Conservation (phyloP, 2,797 vertebrate species). For the Euthynnus affinis region DNA sequence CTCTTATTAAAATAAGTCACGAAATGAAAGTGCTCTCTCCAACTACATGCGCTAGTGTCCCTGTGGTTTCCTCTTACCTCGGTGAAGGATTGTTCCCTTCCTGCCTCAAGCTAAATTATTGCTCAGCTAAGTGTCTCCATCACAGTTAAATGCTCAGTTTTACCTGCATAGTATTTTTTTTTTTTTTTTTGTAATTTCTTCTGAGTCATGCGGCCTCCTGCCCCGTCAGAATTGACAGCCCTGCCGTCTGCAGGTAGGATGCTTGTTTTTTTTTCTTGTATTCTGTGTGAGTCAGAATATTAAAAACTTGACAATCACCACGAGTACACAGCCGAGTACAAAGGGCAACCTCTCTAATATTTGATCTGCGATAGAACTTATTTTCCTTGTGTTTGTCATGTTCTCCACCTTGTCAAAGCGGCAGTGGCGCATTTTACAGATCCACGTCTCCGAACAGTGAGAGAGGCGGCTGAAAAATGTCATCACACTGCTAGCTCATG, state of each 20-base stretch:
- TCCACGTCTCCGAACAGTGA: not conserved
- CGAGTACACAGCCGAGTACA: not conserved
- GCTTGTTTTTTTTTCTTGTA: not conserved
- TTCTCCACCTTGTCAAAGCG: not conserved
- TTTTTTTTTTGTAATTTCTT: slow-evolving; percentile 14
- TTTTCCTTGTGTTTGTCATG: not conserved
- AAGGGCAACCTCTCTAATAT: slow-evolving; percentile 1
- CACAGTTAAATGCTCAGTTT: slow-evolving; percentile 30
- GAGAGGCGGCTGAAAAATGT: not conserved
- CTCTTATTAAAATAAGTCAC: slow-evolving; percentile 29
- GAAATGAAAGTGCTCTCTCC: slow-evolving; percentile 11
- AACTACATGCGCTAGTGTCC: not conserved
- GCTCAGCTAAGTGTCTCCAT: slow-evolving; percentile 23
- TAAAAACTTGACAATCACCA: slow-evolving; percentile 14
- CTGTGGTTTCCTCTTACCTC: slow-evolving; percentile 4
- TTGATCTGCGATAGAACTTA: not conserved
- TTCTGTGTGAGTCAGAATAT: slow-evolving; percentile 7
- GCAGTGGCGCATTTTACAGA: not conserved
- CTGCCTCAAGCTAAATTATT: slow-evolving; percentile 41
- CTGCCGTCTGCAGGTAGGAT: not conserved
- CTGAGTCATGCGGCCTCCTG: slow-evolving; percentile 24
- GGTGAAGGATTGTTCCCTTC: not conserved
- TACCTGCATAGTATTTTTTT: slow-evolving; percentile 26
- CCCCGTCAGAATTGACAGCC: slow-evolving; percentile 5
- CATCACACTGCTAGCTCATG: not conserved